Evolutionary conservation across 2,797 vertebrate genomes (phyloP).

Genomic region (Eutrigla gurnardus): DNA sequence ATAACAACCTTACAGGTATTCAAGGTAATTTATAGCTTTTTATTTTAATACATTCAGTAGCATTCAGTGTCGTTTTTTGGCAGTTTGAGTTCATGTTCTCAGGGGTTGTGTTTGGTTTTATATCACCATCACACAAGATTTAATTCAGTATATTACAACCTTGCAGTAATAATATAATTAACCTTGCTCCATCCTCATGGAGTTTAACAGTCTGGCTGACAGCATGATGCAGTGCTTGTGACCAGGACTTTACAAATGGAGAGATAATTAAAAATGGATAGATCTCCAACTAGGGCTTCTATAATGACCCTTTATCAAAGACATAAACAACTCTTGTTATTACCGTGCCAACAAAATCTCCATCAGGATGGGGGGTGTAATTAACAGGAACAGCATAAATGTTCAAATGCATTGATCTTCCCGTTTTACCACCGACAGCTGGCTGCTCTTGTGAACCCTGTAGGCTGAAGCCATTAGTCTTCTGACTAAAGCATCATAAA

Average conservation of each 20-base stretch:
- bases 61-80: neutral
- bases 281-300: conserved; percentile 40
- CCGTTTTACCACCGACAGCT: conserved; percentile 43
- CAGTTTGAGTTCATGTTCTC: neutral
- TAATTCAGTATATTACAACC: conserved; percentile 35
- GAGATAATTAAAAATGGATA: conserved; percentile 69
- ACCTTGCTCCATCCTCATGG: conserved; percentile 54
- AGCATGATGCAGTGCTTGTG: conserved; percentile 52
- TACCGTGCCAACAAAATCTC: conserved; percentile 55
- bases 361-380: conserved; percentile 41
- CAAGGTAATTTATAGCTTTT: neutral
- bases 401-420: conserved; percentile 60
- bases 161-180: conserved; percentile 50
- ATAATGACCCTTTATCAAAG: conserved; percentile 61
- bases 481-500: conserved; percentile 27
- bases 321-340: conserved; percentile 67
- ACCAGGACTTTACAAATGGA: conserved; percentile 57
- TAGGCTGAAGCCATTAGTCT: conserved; percentile 38
- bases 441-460: conserved; percentile 32
- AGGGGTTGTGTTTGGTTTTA: conserved; percentile 15
- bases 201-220: conserved; percentile 52
- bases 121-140: conserved; percentile 29
- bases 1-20: neutral
- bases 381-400: conserved; percentile 52
- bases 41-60: neutral